Percentiles rank a stretch among this genome's conserved stretches.
Evolutionary conservation across 2,113 vertebrate genomes (phyloP).

Genomic region (Podarcis raffonei): DNA sequence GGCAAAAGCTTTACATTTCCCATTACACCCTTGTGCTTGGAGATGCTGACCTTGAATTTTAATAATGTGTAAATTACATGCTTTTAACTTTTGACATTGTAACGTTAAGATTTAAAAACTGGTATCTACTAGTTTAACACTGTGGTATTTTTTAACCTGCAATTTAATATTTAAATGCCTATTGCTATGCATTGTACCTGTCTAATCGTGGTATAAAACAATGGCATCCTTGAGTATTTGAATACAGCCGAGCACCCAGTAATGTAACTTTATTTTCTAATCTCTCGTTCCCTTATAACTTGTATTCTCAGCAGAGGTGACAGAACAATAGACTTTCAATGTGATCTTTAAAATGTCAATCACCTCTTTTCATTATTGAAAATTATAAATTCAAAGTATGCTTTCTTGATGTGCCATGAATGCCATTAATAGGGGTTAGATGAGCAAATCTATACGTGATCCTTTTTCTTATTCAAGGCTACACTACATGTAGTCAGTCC

Average conservation of each 20-base stretch:
- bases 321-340: not conserved
- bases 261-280: constrained; percentile 9
- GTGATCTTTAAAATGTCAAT: constrained; percentile 1
- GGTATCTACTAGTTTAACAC: not conserved
- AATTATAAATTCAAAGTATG: constrained; percentile 21
- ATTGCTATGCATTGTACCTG: constrained; percentile 15
- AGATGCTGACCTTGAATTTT: constrained; percentile 8
- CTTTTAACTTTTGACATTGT: constrained; percentile 22
- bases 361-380: constrained; percentile 10
- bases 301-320: not conserved
- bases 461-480: not conserved
- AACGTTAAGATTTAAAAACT: constrained; percentile 18
- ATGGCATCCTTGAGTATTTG: not conserved
- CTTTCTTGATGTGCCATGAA: constrained; percentile 22
- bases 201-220: constrained; percentile 17
- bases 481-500: constrained; percentile 10
- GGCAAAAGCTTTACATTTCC: not conserved
- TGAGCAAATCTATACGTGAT: fast-evolving
- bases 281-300: not conserved
- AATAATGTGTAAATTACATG: constrained; percentile 31
- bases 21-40: constrained; percentile 1
- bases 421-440: not conserved
- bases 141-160: constrained; percentile 4
- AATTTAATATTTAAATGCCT: constrained; percentile 10
- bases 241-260: not conserved